Evolutionary conservation across 2,888 invertebrate genomes (phyloP), one percentile per base, ranked within the genome.

Genomic region (Lottia gigantea): DNA sequence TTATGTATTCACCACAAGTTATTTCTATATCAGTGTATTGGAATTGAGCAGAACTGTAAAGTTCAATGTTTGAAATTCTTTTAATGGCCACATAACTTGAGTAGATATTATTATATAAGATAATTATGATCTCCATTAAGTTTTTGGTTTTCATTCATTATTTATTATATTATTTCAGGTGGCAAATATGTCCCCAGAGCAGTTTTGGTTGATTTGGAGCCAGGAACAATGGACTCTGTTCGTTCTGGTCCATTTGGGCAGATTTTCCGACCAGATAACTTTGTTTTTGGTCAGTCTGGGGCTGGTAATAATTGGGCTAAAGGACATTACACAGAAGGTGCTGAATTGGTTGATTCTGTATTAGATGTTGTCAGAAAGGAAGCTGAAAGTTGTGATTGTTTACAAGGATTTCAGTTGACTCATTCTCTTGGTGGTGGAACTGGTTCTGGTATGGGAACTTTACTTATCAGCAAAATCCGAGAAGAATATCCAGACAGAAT

Each of bases 241-340:
- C 55, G 55, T 23, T 55, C 55, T 4, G 55, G 55, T 23, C 55
- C 55, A 12, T 55, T 55, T 55, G 55, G 55, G 3, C 55, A 55
- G 55, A 55, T 55, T 23, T 55, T 55, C 55, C 55, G 55, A 55
- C 55, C 55, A 19, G 55, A 55, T 55, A 55, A 55, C 55, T 55
- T 55, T 55, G 55, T 55, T 19, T 55, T 55, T 55, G 55, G 55
- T 23, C 55, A 55, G 15, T 55, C 55, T 55, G 55, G 55, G 3
- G 55, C 55, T 8, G 55, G 55, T 55, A 55, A 55, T 55, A 55
- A 55, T 23, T 55, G 55, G 55, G 55, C 55, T 23, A 55, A 55
- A 55, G 55, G 55, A 12, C 55, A 55, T 14, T 55, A 55, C 55
- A 55, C 55, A 55, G 55, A 55, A 55, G 55, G 55, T 55, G 55